Conservation (phyloP, 2,113 vertebrate genomes). For the Cololabis saira region DNA sequence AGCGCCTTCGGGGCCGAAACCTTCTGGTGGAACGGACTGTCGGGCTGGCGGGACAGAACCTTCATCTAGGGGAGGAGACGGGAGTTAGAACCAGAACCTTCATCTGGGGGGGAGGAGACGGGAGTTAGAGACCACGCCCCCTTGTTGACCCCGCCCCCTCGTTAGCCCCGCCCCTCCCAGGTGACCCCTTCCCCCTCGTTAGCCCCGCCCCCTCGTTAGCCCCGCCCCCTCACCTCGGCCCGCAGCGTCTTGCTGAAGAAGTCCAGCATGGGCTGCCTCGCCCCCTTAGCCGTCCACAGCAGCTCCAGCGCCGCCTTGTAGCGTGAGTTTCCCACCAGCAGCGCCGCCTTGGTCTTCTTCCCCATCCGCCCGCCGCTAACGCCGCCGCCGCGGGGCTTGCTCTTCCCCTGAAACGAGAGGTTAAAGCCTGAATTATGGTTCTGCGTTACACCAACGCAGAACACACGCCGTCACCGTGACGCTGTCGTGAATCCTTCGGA, state of each 20-base stretch:
- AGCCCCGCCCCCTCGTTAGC: no score
- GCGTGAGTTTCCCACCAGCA: slow-evolving; percentile 68
- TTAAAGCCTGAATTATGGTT: no score
- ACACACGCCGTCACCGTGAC: no score
- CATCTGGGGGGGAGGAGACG: no score
- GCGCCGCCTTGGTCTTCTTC: slow-evolving; percentile 65
- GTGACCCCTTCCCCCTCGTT: no score
- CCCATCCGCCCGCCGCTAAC: slow-evolving; percentile 51
- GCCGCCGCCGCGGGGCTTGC: slow-evolving; percentile 25
- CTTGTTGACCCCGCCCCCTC: no score
- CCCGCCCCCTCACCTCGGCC: slow-evolving; percentile 56
- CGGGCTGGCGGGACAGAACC: slow-evolving; percentile 43
- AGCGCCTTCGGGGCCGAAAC: slow-evolving; percentile 61
- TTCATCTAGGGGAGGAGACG: slow-evolving; percentile 60
- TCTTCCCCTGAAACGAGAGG: slow-evolving; percentile 16
- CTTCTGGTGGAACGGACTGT: slow-evolving; percentile 73
- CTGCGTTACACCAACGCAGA: no score
- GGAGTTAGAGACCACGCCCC: no score
- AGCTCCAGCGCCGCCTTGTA: slow-evolving; percentile 67
- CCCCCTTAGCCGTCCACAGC: slow-evolving; percentile 70
- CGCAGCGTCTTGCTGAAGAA: slow-evolving; percentile 69
- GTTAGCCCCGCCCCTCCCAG: no score
- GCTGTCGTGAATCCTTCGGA: no score
- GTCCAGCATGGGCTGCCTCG: slow-evolving; percentile 74
- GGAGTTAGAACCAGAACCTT: no score